Conservation (phyloP, 2,113 vertebrate species). For the Eolophus roseicapilla region DNA sequence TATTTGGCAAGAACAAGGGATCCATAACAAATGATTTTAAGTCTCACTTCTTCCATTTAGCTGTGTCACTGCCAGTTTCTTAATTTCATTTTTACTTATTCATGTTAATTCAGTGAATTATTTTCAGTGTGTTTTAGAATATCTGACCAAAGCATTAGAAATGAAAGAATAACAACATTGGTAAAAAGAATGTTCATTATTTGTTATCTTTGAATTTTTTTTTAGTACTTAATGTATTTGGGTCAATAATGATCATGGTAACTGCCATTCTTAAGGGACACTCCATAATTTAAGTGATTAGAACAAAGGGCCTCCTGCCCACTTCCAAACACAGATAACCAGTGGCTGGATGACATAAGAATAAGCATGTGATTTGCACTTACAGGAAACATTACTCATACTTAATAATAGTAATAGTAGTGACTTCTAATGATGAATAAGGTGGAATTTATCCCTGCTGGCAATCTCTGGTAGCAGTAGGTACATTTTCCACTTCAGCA, state of each 20-base stretch:
- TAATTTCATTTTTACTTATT: neutral
- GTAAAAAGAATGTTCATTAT: neutral
- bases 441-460: neutral
- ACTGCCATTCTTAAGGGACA: neutral
- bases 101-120: neutral
- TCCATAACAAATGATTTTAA: neutral
- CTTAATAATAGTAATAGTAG: neutral
- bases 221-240: neutral
- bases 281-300: neutral
- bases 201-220: neutral
- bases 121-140: neutral
- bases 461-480: neutral
- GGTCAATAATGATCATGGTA: neutral
- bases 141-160: neutral
- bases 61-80: neutral
- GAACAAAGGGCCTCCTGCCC: neutral
- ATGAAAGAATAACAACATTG: neutral
- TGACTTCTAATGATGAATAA: neutral
- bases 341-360: neutral
- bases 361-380: neutral
- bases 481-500: slow-evolving; percentile 7
- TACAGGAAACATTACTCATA: slow-evolving; percentile 19
- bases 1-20: neutral
- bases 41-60: neutral
- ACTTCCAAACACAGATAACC: neutral